Conservation (phyloP, 2,888 invertebrate species). For the Agrypnus murinus region DNA sequence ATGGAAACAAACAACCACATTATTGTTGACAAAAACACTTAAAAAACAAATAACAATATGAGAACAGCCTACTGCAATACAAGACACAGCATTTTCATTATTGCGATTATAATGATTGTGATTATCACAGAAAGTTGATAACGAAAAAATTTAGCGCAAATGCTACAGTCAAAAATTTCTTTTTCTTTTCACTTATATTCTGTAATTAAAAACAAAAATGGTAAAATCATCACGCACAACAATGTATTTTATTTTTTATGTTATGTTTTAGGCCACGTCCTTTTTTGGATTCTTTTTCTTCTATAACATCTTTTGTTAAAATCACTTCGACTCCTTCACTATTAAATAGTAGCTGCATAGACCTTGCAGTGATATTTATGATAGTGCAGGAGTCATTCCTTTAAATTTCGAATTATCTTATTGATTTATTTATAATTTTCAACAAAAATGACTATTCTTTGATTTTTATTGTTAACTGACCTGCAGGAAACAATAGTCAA, state of each 20-base stretch:
- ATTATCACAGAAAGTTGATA: slow-evolving; percentile 72
- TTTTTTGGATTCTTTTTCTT: too few relatives aligned
- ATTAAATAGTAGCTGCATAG: too few relatives aligned
- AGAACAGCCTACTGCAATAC: slow-evolving; percentile 70
- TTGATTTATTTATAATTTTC: neutral
- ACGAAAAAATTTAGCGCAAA: slow-evolving; percentile 58
- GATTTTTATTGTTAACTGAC: slow-evolving; percentile 26
- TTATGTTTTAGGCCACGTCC: slow-evolving; percentile 48
- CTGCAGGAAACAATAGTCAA: slow-evolving; percentile 33
- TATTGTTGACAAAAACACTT: slow-evolving; percentile 52
- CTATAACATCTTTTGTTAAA: too few relatives aligned
- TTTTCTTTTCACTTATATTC: too few relatives aligned
- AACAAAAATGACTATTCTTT: neutral
- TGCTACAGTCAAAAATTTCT: slow-evolving; percentile 37
- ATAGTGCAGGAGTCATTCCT: neutral
- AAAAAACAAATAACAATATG: slow-evolving; percentile 61
- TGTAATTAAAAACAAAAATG: too few relatives aligned
- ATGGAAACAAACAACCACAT: slow-evolving; percentile 51
- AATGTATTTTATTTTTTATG: too few relatives aligned
- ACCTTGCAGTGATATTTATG: too few relatives aligned
- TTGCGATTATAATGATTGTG: slow-evolving; percentile 72
- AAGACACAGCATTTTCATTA: slow-evolving; percentile 71
- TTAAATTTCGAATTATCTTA: neutral
- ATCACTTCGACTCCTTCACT: too few relatives aligned
- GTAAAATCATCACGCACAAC: slow-evolving; percentile 41